phyloP scores from a whole-genome alignment of 2,888 invertebrate genomes.

The Drosophila nigricruria region DNA sequence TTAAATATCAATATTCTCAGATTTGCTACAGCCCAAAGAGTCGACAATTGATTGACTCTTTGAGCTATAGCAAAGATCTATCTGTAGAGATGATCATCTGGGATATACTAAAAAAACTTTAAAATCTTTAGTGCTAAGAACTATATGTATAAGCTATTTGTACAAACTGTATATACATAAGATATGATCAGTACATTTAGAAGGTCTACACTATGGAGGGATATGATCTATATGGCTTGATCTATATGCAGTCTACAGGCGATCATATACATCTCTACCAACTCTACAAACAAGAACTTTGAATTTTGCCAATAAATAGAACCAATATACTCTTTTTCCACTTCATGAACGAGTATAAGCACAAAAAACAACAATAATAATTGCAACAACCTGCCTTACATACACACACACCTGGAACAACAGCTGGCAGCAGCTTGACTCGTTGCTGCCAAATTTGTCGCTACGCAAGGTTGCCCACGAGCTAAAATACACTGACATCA shows the following conservation, averaged over 20 bases:
- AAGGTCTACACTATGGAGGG: neutral
- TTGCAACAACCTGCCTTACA: conserved; percentile 17
- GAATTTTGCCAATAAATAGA: neutral
- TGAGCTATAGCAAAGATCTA: too few relatives aligned
- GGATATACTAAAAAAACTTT: neutral
- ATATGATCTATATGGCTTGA: neutral
- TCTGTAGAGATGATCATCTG: neutral
- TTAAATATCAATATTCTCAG: neutral
- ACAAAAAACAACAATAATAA: conserved; percentile 10
- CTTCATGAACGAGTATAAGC: neutral
- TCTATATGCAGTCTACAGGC: too few relatives aligned
- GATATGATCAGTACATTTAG: neutral
- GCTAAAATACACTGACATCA: conserved; percentile 21
- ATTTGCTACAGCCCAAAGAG: neutral
- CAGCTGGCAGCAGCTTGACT: conserved; percentile 49
- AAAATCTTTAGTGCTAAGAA: neutral
- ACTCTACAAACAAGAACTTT: neutral
- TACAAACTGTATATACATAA: neutral
- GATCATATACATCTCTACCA: too few relatives aligned
- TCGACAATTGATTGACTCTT: neutral
- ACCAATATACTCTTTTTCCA: neutral
- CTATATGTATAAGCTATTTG: neutral
- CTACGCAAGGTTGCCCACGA: conserved; percentile 63
- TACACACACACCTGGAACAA: conserved; percentile 14
- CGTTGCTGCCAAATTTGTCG: conserved; percentile 72